A percentile compares a stretch with the other conserved stretches of the same genome.
These are phyloP conservation scores for Chelidonichthys spinosus DNA, from an alignment of 2,797 vertebrate species.

Conservation along the genomic window DNA sequence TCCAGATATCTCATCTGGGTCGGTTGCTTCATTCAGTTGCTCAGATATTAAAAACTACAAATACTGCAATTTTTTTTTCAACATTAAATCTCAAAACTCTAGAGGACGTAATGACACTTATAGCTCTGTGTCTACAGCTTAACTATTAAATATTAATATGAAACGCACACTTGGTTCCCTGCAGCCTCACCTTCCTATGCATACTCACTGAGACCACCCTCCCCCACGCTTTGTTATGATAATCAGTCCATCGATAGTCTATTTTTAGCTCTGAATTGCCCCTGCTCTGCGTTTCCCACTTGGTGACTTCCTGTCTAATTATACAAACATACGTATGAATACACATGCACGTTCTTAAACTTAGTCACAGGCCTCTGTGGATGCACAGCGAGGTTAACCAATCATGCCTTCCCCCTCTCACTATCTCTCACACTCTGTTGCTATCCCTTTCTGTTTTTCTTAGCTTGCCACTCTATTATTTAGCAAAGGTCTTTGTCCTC, in stretches of 20 bases:
- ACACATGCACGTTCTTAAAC: slow-evolving; percentile 35
- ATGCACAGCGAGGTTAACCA: slow-evolving; percentile 38
- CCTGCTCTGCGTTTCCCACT: slow-evolving; percentile 49
- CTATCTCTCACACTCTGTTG: slow-evolving; percentile 18
- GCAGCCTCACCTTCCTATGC: slow-evolving; percentile 37
- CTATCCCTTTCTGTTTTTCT: slow-evolving; percentile 34
- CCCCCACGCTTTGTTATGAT: slow-evolving; percentile 73
- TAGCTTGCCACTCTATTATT: slow-evolving; percentile 71
- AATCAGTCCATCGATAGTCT: slow-evolving; percentile 72
- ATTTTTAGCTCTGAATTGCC: slow-evolving; percentile 72
- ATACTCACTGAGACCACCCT: slow-evolving; percentile 42
- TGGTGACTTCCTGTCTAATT: slow-evolving; percentile 70
- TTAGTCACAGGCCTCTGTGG: slow-evolving; percentile 32
- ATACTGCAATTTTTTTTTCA: slow-evolving; percentile 8
- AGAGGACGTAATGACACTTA: slow-evolving; percentile 31
- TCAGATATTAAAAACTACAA: slow-evolving; percentile 13
- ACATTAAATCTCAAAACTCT: slow-evolving; percentile 13
- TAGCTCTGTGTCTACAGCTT: slow-evolving; percentile 26
- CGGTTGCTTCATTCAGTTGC: slow-evolving; percentile 30
- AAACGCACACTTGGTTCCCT: slow-evolving; percentile 7
- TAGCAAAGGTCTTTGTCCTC: slow-evolving; percentile 70
- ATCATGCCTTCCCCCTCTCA: slow-evolving; percentile 12
- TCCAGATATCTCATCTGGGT: slow-evolving; percentile 34
- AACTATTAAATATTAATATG: slow-evolving; percentile 37
- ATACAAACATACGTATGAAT: slow-evolving; percentile 64